These are phyloP conservation scores for Brenthis ino DNA, from an alignment of 2,888 invertebrate genomes.

Conservation along the genomic window DNA sequence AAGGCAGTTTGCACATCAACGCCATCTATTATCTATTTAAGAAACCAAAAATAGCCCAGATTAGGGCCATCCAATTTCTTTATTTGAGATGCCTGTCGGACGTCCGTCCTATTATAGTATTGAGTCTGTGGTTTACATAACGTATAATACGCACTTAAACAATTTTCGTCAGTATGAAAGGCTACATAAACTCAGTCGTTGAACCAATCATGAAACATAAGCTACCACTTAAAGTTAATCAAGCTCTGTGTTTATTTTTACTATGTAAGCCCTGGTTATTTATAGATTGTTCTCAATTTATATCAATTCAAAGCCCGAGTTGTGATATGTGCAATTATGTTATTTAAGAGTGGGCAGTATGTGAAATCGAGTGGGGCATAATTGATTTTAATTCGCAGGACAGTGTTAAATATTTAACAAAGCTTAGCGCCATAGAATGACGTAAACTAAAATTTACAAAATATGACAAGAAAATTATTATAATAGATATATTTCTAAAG, in stretches of 20 bases:
- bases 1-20: too few species aligned
- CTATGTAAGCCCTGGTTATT: constrained; percentile 52
- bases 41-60: too few species aligned
- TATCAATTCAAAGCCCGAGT: constrained; percentile 70
- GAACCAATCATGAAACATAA: constrained; percentile 37
- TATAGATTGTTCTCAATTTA: constrained; percentile 73
- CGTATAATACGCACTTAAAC: too few species aligned
- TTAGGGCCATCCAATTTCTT: too few species aligned
- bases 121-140: too few species aligned
- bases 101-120: too few species aligned
- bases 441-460: too few species aligned
- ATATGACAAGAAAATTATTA: too few species aligned
- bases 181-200: constrained; percentile 25
- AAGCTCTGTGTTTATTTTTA: constrained; percentile 37
- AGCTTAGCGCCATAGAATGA: neutral
- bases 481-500: too few species aligned
- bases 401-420: constrained; percentile 45
- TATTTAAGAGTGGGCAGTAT: constrained; percentile 61
- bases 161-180: constrained; percentile 6
- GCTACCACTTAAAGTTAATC: constrained; percentile 38
- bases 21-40: too few species aligned
- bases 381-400: constrained; percentile 59
- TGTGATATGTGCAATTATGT: constrained; percentile 71
- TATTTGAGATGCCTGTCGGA: too few species aligned
- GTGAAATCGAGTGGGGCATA: constrained; percentile 65